Percentiles rank a stretch among this genome's conserved stretches.
Conservation (phyloP, 2,888 invertebrate species). For the Protodeltote pygarga region DNA sequence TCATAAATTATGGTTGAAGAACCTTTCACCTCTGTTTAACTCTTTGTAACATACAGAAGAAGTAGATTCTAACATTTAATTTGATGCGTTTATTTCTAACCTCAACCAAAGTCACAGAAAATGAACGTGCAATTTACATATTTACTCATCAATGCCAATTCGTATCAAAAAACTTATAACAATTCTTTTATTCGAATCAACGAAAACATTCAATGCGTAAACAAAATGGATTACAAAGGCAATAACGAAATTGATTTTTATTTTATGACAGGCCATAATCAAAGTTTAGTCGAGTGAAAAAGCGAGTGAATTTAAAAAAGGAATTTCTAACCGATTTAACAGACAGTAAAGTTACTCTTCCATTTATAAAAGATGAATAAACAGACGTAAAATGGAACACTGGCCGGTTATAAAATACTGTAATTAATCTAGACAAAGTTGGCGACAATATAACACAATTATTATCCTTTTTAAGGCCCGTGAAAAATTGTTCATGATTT, state of each 20-base stretch:
- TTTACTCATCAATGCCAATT: background rate
- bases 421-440: slow-evolving; percentile 65
- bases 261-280: slow-evolving; percentile 39
- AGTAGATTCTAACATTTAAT: too few relatives aligned
- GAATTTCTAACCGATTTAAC: slow-evolving; percentile 33
- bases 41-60: too few relatives aligned
- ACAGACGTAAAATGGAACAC: slow-evolving; percentile 44
- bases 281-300: slow-evolving; percentile 30
- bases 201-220: slow-evolving; percentile 32
- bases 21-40: too few relatives aligned
- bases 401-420: slow-evolving; percentile 58
- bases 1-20: too few relatives aligned
- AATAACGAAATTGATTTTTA: slow-evolving; percentile 40
- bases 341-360: slow-evolving; percentile 34
- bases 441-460: slow-evolving; percentile 61
- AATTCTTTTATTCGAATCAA: slow-evolving; percentile 9
- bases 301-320: slow-evolving; percentile 25
- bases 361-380: slow-evolving; percentile 50
- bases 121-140: too few relatives aligned
- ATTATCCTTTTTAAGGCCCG: slow-evolving; percentile 55
- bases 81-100: too few relatives aligned
- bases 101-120: too few relatives aligned
- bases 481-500: slow-evolving; percentile 53
- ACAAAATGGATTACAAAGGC: slow-evolving; percentile 35
- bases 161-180: slow-evolving; percentile 6